Evolutionary conservation across 1,140 invertebrate species (phyloP).

Genomic region (Charaxes varanes): DNA sequence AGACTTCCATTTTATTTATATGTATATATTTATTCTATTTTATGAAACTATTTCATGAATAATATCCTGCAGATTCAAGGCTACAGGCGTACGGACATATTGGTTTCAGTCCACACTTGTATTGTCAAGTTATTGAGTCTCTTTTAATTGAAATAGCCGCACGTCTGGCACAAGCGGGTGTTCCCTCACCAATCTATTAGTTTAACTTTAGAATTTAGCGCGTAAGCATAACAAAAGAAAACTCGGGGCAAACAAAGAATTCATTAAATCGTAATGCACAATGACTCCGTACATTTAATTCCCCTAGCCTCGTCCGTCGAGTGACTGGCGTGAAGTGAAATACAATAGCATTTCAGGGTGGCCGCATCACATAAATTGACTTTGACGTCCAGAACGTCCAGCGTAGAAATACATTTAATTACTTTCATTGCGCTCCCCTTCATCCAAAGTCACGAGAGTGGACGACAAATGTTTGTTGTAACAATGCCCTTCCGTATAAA

Average conservation of each 20-base stretch:
- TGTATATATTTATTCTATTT: too few species aligned
- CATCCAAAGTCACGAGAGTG: constrained; percentile 6
- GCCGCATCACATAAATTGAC: constrained; percentile 47
- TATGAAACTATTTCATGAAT: too few species aligned
- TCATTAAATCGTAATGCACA: constrained; percentile 42
- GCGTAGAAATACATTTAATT: constrained; percentile 51
- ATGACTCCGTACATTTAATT: constrained; percentile 34
- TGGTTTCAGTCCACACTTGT: too few species aligned
- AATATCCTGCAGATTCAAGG: too few species aligned
- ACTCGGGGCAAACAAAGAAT: constrained; percentile 26
- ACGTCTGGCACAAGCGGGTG: too few species aligned
- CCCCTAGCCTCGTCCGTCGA: constrained; percentile 37
- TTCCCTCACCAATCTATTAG: not conserved
- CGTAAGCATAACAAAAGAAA: constrained; percentile 4
- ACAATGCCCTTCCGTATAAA: constrained; percentile 9
- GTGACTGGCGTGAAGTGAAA: constrained; percentile 50
- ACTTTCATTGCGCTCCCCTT: constrained; percentile 35
- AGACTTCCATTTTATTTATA: too few species aligned
- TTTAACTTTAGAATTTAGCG: constrained; percentile 1
- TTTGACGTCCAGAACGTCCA: constrained; percentile 39
- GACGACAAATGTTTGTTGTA: constrained; percentile 11
- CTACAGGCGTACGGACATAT: too few species aligned
- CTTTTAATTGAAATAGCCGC: too few species aligned
- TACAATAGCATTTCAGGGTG: constrained; percentile 50
- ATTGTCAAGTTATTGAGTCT: too few species aligned